Conservation (phyloP, 2,797 vertebrate genomes). For the Sciurus carolinensis region DNA sequence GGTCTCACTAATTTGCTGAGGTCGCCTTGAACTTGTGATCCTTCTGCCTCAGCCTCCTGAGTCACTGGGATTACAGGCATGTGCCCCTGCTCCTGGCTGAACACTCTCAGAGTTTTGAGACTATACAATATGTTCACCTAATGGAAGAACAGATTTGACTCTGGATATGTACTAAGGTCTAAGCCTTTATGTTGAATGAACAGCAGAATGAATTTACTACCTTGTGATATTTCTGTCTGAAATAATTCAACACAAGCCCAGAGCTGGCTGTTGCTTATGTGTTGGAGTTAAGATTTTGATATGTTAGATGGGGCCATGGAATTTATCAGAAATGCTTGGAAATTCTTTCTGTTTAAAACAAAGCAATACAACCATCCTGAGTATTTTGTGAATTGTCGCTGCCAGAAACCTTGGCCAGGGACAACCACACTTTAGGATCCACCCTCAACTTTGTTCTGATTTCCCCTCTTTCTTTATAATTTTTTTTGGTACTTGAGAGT, state of each 20-base stretch:
- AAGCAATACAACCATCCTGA: neutral
- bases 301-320: neutral
- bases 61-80: too few relatives aligned
- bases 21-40: too few relatives aligned
- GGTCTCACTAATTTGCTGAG: too few relatives aligned
- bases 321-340: slow-evolving; percentile 5
- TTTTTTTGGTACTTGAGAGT: too few relatives aligned
- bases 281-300: slow-evolving; percentile 16
- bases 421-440: neutral
- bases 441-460: neutral
- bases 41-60: too few relatives aligned
- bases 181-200: slow-evolving; percentile 43
- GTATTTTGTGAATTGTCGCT: neutral
- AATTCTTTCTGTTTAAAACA: slow-evolving; percentile 41
- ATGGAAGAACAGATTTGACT: neutral
- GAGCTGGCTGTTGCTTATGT: too few relatives aligned
- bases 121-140: neutral
- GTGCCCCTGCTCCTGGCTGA: too few relatives aligned
- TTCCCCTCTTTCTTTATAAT: neutral
- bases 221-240: slow-evolving; percentile 12
- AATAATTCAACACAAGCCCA: too few relatives aligned
- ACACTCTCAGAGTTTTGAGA: neutral
- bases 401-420: neutral
- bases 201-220: slow-evolving; percentile 4
- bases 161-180: neutral